phyloP scores from a whole-genome alignment of 1,140 invertebrate species.

The Lepidurus arcticus region DNA sequence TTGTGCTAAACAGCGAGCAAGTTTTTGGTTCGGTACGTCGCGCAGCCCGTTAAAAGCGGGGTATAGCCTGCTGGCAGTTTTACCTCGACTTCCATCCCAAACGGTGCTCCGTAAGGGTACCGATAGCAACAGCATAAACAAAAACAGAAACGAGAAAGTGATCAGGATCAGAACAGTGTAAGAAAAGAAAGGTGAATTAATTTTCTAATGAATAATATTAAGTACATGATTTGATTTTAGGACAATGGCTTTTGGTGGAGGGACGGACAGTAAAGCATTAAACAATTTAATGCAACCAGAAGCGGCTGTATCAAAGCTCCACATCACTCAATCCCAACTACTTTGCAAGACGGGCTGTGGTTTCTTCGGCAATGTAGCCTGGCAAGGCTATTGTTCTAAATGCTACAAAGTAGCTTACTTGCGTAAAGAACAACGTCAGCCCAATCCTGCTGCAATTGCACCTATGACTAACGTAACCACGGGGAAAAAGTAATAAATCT shows the following conservation, averaged over 20 bases:
- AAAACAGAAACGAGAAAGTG: no score
- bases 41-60: no score
- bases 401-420: conserved; percentile 54
- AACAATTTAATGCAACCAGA: background rate
- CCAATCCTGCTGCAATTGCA: conserved; percentile 24
- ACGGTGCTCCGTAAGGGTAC: no score
- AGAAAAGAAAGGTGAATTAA: no score
- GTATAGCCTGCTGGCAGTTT: no score
- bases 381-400: conserved; percentile 94
- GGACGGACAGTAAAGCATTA: background rate
- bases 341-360: conserved; percentile 94
- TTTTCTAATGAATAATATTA: no score
- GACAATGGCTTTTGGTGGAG: background rate
- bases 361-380: conserved; percentile 93
- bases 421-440: conserved; percentile 36
- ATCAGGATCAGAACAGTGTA: no score
- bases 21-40: no score
- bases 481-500: conserved; percentile 26
- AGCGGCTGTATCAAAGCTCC: conserved; percentile 52
- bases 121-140: no score
- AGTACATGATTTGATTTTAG: no score
- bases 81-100: no score
- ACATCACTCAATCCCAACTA: conserved; percentile 76
- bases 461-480: background rate
- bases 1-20: no score